These are phyloP conservation scores for Nysson spinosus DNA, from an alignment of 2,888 invertebrate species.

Conservation along the genomic window DNA sequence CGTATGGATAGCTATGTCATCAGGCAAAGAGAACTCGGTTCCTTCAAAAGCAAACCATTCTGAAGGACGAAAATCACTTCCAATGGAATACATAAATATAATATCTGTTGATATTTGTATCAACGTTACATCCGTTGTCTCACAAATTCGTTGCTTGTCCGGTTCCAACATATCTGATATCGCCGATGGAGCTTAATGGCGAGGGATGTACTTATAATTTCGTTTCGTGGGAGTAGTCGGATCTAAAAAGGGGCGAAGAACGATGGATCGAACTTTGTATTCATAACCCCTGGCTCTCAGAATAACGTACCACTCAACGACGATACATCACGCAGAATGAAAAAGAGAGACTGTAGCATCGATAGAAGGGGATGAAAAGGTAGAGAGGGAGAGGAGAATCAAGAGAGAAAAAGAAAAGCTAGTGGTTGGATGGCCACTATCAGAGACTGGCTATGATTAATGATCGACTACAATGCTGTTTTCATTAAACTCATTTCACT, in stretches of 20 bases:
- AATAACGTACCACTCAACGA: conserved; percentile 64
- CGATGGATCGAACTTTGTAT: conserved; percentile 67
- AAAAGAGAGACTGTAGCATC: conserved; percentile 55
- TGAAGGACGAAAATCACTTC: conserved; percentile 1
- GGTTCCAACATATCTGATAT: background rate
- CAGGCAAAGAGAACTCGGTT: conserved; percentile 23
- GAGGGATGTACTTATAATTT: conserved; percentile 30
- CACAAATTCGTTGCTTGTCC: background rate
- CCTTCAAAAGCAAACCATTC: conserved; percentile 27
- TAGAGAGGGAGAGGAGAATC: conserved; percentile 31
- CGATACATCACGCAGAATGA: conserved; percentile 70
- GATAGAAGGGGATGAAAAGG: conserved; percentile 50
- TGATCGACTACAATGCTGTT: conserved; percentile 76
- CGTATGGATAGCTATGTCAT: conserved; percentile 40
- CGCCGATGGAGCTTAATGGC: background rate
- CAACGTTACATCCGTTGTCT: background rate
- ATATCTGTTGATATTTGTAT: background rate
- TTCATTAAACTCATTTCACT: conserved; percentile 77
- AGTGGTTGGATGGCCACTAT: conserved; percentile 73
- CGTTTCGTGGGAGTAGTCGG: conserved; percentile 26
- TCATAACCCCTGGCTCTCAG: conserved; percentile 62
- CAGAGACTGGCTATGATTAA: conserved; percentile 75
- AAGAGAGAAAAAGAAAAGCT: conserved; percentile 40
- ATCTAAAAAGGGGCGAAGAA: conserved; percentile 50
- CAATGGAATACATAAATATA: background rate